Conservation (phyloP, 2,113 vertebrate genomes). For the Orientallactaga bullata region DNA sequence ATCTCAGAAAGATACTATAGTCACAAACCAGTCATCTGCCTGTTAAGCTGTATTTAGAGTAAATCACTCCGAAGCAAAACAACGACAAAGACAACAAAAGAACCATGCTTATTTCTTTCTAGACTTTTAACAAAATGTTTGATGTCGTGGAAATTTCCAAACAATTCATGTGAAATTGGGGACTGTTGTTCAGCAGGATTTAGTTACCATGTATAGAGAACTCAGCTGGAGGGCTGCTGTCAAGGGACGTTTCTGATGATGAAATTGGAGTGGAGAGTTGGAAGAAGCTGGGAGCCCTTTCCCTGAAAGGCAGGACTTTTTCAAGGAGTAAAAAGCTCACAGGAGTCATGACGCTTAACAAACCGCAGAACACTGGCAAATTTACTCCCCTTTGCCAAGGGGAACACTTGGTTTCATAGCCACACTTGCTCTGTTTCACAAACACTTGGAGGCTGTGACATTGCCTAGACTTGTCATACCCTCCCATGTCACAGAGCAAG, state of each 20-base stretch:
- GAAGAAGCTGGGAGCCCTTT: conserved; percentile 76
- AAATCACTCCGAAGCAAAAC: conserved; percentile 89
- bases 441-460: neutral
- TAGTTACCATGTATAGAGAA: conserved; percentile 86
- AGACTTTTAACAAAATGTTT: conserved; percentile 89
- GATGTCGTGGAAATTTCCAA: conserved; percentile 87
- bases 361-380: neutral
- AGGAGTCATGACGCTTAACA: conserved; percentile 57
- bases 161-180: conserved; percentile 89
- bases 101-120: conserved; percentile 83
- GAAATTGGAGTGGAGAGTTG: conserved; percentile 68
- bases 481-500: neutral
- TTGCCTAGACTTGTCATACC: neutral
- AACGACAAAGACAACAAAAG: conserved; percentile 87
- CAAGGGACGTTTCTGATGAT: conserved; percentile 57
- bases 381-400: neutral
- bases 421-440: neutral
- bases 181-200: conserved; percentile 87
- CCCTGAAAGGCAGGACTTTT: conserved; percentile 42
- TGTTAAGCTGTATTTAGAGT: conserved; percentile 90
- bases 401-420: neutral
- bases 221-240: conserved; percentile 86
- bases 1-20: conserved; percentile 83
- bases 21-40: conserved; percentile 90
- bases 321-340: conserved; percentile 46